A percentile compares a stretch with the other conserved stretches of the same genome.
Conservation (phyloP, 1,140 invertebrate genomes). For the Branchinecta lindahli region DNA sequence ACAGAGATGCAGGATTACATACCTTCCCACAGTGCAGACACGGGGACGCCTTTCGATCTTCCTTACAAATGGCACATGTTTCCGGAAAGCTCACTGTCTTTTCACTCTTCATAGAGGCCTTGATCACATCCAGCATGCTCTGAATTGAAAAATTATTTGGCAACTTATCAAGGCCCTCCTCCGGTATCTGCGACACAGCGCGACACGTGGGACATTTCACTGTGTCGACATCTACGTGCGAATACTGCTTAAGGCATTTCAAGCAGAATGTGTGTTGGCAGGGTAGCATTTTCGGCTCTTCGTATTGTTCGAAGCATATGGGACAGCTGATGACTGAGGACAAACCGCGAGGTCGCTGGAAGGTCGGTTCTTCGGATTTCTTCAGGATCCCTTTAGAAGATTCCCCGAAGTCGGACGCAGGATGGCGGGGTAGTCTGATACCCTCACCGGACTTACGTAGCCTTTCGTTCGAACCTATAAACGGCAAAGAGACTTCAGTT, state of each 20-base stretch:
- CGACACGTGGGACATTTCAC: not conserved
- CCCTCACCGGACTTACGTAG: too few species aligned
- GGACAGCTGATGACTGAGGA: not conserved
- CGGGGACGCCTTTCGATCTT: too few species aligned
- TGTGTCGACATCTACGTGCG: not conserved
- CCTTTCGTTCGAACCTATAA: too few species aligned
- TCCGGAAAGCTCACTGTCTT: not conserved
- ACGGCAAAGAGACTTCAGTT: too few species aligned
- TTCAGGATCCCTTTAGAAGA: too few species aligned
- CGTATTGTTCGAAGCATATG: not conserved
- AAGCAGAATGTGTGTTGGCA: conserved; percentile 3
- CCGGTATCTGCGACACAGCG: not conserved
- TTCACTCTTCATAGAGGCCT: not conserved
- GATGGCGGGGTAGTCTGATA: too few species aligned
- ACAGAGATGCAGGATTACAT: too few species aligned
- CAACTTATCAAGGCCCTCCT: not conserved
- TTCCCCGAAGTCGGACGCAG: too few species aligned
- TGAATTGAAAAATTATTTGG: conserved; percentile 6
- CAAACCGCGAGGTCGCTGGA: too few species aligned
- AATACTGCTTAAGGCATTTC: not conserved
- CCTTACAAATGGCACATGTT: not conserved
- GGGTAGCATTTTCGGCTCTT: not conserved
- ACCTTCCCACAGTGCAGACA: too few species aligned
- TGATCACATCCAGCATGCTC: not conserved
- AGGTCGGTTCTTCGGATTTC: too few species aligned